A percentile compares a stretch with the other conserved stretches of the same genome.
phyloP scores from a whole-genome alignment of 35 echinoderm and acorn worm genomes.

The Apostichopus japonicus region DNA sequence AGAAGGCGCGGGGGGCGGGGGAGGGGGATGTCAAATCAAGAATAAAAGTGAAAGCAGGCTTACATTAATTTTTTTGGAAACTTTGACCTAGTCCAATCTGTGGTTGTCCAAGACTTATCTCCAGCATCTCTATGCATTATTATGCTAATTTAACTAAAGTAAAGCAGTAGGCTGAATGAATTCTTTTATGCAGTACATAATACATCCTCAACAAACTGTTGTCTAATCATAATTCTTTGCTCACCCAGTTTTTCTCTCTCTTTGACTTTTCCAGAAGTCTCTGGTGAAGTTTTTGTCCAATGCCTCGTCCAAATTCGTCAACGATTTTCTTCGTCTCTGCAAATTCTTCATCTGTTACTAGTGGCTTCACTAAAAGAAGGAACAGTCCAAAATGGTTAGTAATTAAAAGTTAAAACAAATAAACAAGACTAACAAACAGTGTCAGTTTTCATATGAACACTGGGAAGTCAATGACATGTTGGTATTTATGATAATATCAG shows the following conservation, averaged over 20 bases:
- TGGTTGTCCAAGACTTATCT: not conserved
- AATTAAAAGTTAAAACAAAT: no score
- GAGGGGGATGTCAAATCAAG: not conserved
- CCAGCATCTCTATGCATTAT: not conserved
- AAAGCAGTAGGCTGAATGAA: not conserved
- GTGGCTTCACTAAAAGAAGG: conserved; percentile 68
- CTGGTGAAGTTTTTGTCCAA: conserved; percentile 73
- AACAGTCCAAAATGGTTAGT: no score
- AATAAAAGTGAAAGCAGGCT: not conserved
- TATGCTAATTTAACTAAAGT: not conserved
- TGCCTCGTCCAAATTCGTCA: conserved; percentile 68
- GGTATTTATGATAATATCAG: no score
- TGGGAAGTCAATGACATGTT: no score
- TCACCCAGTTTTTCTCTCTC: conserved; percentile 80
- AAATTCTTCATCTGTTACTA: conserved; percentile 63
- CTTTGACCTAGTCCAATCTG: not conserved
- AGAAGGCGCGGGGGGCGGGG: no score
- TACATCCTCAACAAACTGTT: no score
- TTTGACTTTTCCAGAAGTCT: conserved; percentile 76
- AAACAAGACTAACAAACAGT: no score
- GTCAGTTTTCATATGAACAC: no score
- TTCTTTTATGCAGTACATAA: not conserved
- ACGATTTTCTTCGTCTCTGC: conserved; percentile 68
- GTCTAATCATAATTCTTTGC: not conserved
- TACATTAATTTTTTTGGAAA: no score